Evolutionary conservation across 2,797 vertebrate genomes (phyloP).

Genomic region (Podargus strigoides): DNA sequence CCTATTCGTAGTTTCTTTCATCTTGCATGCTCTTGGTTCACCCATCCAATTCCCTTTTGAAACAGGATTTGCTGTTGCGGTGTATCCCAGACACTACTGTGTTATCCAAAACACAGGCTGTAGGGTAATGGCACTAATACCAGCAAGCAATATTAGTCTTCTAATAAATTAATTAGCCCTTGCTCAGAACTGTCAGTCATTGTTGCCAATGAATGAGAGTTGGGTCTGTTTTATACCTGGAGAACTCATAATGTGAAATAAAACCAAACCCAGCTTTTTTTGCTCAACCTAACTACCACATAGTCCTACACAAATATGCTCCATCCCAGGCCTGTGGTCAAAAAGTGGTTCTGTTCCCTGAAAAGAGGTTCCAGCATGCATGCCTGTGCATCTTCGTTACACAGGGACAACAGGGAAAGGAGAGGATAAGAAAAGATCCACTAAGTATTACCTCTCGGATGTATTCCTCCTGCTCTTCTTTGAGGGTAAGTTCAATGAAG

Average conservation of each 20-base stretch:
- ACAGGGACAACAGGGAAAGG: not conserved
- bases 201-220: not conserved
- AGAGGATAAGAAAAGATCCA: not conserved
- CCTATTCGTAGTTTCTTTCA: not conserved
- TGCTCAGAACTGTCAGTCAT: not conserved
- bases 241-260: not conserved
- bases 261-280: not conserved
- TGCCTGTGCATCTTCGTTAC: not conserved
- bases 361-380: not conserved
- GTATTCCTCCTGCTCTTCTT: conserved; percentile 97
- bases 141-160: not conserved
- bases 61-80: not conserved
- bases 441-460: conserved; percentile 84
- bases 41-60: not conserved
- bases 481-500: conserved; percentile 96
- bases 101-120: not conserved
- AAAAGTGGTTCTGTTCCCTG: not conserved
- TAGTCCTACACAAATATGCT: not conserved
- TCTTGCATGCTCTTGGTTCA: not conserved
- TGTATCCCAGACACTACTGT: not conserved
- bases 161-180: not conserved
- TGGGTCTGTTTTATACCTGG: not conserved
- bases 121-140: not conserved
- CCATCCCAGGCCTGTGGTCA: not conserved
- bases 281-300: not conserved